Evolutionary conservation across 2,797 vertebrate species (phyloP).

Genomic region (Monodelphis domestica): DNA sequence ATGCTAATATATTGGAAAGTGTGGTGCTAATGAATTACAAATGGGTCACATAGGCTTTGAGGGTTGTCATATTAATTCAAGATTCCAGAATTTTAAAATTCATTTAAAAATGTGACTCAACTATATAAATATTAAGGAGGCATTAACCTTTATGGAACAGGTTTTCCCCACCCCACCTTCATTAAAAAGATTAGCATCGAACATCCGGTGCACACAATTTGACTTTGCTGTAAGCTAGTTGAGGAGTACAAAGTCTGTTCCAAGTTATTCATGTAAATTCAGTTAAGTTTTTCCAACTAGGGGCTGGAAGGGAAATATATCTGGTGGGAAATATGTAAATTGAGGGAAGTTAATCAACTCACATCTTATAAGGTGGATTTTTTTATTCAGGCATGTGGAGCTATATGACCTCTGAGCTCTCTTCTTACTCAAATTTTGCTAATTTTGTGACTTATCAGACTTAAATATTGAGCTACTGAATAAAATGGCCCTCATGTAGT

Average conservation of each 20-base stretch:
- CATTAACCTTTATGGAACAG: constrained; percentile 76
- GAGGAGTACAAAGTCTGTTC: constrained; percentile 18
- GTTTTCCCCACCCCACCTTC: constrained; percentile 8
- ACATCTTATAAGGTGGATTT: background rate
- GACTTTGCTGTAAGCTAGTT: constrained; percentile 39
- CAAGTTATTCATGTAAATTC: constrained; percentile 47
- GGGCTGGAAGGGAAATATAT: background rate
- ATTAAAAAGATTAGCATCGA: constrained; percentile 65
- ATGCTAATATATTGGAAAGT: constrained; percentile 54
- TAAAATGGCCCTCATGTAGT: constrained; percentile 26
- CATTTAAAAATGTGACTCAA: constrained; percentile 60
- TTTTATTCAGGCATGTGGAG: background rate
- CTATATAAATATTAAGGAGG: constrained; percentile 76
- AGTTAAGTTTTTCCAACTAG: constrained; percentile 48
- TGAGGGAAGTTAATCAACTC: constrained; percentile 55
- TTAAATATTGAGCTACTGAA: constrained; percentile 31
- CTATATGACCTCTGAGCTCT: background rate
- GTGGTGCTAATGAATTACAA: constrained; percentile 73
- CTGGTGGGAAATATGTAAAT: constrained; percentile 34
- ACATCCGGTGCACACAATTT: constrained; percentile 42
- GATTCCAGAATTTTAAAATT: constrained; percentile 63
- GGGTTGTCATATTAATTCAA: constrained; percentile 66
- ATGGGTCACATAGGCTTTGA: constrained; percentile 54
- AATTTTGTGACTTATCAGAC: constrained; percentile 16
- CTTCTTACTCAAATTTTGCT: background rate